A percentile compares a stretch with the other conserved stretches of the same genome.
These are phyloP conservation scores for Danaus chrysippus DNA, from an alignment of 2,888 invertebrate species.

Conservation along the genomic window DNA sequence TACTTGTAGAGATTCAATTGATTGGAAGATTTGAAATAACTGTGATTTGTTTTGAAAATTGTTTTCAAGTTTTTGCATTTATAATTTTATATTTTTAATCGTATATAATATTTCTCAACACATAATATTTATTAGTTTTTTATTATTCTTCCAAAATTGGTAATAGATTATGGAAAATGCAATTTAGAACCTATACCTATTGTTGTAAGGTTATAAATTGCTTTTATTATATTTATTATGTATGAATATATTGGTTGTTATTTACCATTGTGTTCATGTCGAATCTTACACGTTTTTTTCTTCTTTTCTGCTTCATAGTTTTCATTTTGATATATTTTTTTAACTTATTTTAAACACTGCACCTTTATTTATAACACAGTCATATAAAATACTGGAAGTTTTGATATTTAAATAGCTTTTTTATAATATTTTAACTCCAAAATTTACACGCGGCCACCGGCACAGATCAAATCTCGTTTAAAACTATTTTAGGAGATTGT, in stretches of 20 bases:
- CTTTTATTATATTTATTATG: background rate
- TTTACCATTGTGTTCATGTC: constrained; percentile 60
- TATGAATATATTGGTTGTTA: constrained; percentile 12
- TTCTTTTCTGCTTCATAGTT: constrained; percentile 32
- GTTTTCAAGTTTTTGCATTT: too few species aligned
- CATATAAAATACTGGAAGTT: too few species aligned
- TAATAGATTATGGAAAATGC: too few species aligned
- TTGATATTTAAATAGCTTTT: too few species aligned
- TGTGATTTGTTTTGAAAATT: too few species aligned
- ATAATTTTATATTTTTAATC: too few species aligned
- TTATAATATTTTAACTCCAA: too few species aligned
- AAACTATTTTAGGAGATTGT: constrained; percentile 22
- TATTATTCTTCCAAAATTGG: too few species aligned
- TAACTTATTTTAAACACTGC: background rate
- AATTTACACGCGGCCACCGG: background rate
- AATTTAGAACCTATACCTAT: background rate
- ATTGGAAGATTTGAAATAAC: too few species aligned
- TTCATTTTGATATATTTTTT: constrained; percentile 48
- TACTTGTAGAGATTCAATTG: too few species aligned
- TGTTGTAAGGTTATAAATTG: background rate
- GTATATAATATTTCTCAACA: too few species aligned
- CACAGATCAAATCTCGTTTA: constrained; percentile 23
- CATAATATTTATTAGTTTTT: too few species aligned
- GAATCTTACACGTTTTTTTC: constrained; percentile 61
- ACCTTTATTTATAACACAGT: background rate